Conservation (phyloP, 1,140 invertebrate genomes). For the Panagrolaimus sp. region DNA sequence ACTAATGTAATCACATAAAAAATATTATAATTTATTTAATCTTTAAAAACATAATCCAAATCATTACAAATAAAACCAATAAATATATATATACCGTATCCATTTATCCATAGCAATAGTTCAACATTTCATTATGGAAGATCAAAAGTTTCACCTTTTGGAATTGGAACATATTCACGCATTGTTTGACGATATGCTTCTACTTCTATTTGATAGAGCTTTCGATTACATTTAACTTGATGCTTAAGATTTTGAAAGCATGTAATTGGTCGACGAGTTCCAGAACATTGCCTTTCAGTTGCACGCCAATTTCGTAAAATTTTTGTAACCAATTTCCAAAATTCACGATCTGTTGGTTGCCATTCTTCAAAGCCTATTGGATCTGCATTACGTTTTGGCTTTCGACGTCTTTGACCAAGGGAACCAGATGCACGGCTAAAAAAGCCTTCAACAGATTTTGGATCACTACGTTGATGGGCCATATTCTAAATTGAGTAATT, state of each 20-base stretch:
- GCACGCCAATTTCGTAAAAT: neutral
- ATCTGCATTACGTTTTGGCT: neutral
- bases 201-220: neutral
- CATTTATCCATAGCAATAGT: neutral
- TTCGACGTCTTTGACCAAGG: neutral
- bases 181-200: constrained; percentile 7
- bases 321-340: constrained; percentile 5
- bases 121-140: neutral
- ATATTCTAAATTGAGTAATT: too few relatives aligned
- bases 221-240: neutral
- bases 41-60: too few relatives aligned
- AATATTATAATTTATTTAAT: too few relatives aligned
- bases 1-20: too few relatives aligned
- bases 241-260: neutral
- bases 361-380: neutral
- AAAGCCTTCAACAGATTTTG: too few relatives aligned
- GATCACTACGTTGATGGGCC: too few relatives aligned
- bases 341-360: neutral
- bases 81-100: too few relatives aligned
- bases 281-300: neutral
- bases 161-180: neutral
- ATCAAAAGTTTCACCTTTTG: neutral
- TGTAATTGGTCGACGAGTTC: neutral
- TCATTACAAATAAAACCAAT: too few relatives aligned
- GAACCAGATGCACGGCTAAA: too few relatives aligned